phyloP scores from a whole-genome alignment of 1,140 invertebrate genomes.

The Aphaenogaster rudis region DNA sequence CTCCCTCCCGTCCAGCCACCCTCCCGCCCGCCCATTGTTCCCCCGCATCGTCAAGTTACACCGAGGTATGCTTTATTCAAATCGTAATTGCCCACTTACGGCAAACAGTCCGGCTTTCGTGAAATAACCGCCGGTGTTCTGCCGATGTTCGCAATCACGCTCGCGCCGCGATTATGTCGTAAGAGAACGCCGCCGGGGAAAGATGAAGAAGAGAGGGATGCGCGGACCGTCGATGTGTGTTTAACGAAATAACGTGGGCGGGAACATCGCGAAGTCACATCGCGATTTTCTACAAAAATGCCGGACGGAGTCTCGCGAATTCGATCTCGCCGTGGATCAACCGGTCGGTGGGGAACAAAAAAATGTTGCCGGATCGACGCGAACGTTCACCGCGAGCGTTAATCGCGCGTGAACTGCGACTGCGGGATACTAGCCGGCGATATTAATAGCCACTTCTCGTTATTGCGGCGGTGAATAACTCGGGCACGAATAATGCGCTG shows the following conservation, averaged over 20 bases:
- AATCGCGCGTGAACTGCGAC: slow-evolving; percentile 40
- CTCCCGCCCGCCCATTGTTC: background rate
- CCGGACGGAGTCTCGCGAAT: background rate
- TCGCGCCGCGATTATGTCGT: slow-evolving; percentile 33
- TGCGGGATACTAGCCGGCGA: slow-evolving; percentile 27
- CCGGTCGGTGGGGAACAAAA: background rate
- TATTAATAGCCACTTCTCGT: slow-evolving; percentile 59
- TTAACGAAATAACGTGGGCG: slow-evolving; percentile 13
- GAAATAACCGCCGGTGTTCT: slow-evolving; percentile 24
- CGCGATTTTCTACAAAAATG: background rate
- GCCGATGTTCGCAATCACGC: slow-evolving; percentile 48
- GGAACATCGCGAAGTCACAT: background rate
- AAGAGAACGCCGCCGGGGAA: background rate
- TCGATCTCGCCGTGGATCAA: background rate
- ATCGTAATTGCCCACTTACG: slow-evolving; percentile 64
- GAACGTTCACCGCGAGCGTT: background rate
- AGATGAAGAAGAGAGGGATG: background rate
- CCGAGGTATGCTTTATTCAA: slow-evolving; percentile 62
- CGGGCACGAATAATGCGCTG: slow-evolving; percentile 57
- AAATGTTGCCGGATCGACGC: background rate
- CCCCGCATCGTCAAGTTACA: background rate
- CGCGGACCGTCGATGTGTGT: background rate
- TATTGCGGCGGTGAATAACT: slow-evolving; percentile 60
- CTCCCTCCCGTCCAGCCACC: too few species aligned
- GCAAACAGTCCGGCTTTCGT: slow-evolving; percentile 45